Evolutionary conservation across 2,113 vertebrate species (phyloP), one percentile per base, ranked within the genome.

Genomic region (Tragelaphus imberbis): DNA sequence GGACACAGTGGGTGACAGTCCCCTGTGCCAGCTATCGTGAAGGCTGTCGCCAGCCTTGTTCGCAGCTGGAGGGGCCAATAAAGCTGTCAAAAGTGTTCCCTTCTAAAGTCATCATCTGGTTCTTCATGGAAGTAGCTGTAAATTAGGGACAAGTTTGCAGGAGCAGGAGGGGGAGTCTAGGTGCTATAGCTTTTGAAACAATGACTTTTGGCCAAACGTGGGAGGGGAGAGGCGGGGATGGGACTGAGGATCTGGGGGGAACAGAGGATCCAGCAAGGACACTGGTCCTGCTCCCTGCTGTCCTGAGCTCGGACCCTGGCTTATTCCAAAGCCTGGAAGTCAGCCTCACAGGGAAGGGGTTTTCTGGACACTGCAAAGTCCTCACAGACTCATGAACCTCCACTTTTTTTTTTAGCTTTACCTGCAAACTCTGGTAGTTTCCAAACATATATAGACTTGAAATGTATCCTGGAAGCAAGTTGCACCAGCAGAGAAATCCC

Each of bases 221-320:
- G 6, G 1, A 21, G 7, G 1, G 25, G 84, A 61, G 71, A 23
- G 71, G 19, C 6, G 12, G 44, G 13, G 49, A 23, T 90, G n/a
- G 68, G 36, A 56, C 63, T 51, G 30, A 40, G n/a, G n/a, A 36
- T 30, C n/a, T 30, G 3, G n/a, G n/a, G 44, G 71, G 33, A 40
- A 33, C 1, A n/a, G 36, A 95, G 21, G 27, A 16, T 2, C 9
- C 47, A 77, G 13, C 2, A 49, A 21, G 21, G 30, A 82, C 36
- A 5, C 30, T 82, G n/a, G 36, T 47, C n/a, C 58, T 2, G 0
- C 10, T 53, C 1, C 2, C 36, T 7, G 6, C 10, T 17, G 3
- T 90, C 19, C 14, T 71, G 8, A 53, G 44, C 30, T 81, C 16
- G 33, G 56, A 59, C 3, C 0, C 28, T 19, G 80, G 12, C 28